Conservation (phyloP, 2,888 invertebrate species). For the Boloria selene region DNA sequence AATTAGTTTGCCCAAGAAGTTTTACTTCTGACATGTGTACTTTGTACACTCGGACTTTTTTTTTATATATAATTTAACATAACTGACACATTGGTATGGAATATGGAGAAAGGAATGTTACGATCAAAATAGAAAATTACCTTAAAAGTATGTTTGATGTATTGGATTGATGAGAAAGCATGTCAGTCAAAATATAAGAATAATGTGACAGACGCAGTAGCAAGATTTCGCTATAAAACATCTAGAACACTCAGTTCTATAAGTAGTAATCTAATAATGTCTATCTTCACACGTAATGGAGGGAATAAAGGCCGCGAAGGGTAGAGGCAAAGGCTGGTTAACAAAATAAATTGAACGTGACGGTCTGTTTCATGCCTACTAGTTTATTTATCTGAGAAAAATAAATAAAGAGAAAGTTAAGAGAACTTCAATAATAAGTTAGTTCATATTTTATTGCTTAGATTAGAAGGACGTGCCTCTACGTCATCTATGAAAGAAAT, state of each 20-base stretch:
- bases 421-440: slow-evolving; percentile 11
- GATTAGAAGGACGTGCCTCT: too few species aligned
- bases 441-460: too few species aligned
- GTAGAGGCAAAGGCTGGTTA: slow-evolving; percentile 24
- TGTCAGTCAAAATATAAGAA: slow-evolving; percentile 5
- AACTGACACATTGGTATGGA: too few species aligned
- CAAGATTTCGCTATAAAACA: background rate
- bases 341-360: slow-evolving; percentile 43
- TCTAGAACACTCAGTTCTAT: slow-evolving; percentile 16
- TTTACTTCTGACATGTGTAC: too few species aligned
- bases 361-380: slow-evolving; percentile 38
- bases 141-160: background rate
- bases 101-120: too few species aligned
- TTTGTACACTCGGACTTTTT: too few species aligned
- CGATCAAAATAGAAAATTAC: too few species aligned
- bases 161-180: slow-evolving; percentile 11
- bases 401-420: slow-evolving; percentile 26
- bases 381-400: slow-evolving; percentile 34
- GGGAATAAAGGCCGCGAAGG: slow-evolving; percentile 35
- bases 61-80: too few species aligned
- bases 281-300: slow-evolving; percentile 31
- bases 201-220: background rate
- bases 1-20: too few species aligned
- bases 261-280: slow-evolving; percentile 35
- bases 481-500: too few species aligned